phyloP scores from a whole-genome alignment of 2,888 invertebrate species.

The Oegoconia quadripuncta region DNA sequence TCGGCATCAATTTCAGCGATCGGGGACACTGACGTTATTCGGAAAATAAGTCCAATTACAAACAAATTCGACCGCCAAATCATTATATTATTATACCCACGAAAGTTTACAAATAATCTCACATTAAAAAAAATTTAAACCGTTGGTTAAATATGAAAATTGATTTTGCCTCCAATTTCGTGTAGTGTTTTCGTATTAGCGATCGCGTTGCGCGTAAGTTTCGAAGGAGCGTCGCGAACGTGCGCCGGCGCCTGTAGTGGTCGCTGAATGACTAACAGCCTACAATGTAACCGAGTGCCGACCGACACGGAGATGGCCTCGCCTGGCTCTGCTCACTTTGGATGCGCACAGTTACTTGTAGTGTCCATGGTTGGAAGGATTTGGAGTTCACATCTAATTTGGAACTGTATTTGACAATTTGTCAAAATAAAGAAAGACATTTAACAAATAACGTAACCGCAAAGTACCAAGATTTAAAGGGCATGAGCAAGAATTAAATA shows the following conservation, averaged over 20 bases:
- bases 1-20: constrained; percentile 59
- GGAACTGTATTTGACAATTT: not conserved
- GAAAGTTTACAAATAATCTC: constrained; percentile 12
- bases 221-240: constrained; percentile 1
- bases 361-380: constrained; percentile 34
- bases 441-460: too few species aligned
- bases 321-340: constrained; percentile 35
- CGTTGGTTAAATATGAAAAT: too few species aligned
- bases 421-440: too few species aligned
- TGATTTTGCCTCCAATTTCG: too few species aligned
- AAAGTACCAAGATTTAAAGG: too few species aligned
- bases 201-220: constrained; percentile 14
- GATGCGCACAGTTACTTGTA: constrained; percentile 35
- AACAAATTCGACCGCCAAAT: constrained; percentile 43
- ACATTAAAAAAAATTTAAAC: too few species aligned
- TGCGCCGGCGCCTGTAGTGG: constrained; percentile 12
- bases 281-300: not conserved
- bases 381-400: constrained; percentile 21
- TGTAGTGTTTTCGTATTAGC: constrained; percentile 4
- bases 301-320: constrained; percentile 23
- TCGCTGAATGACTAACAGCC: constrained; percentile 34
- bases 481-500: too few species aligned
- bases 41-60: constrained; percentile 56
- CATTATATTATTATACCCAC: constrained; percentile 48
- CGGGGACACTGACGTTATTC: constrained; percentile 56